Evolutionary conservation across 2,888 invertebrate genomes (phyloP).

Genomic region (Ramazzottius varieornatus): DNA sequence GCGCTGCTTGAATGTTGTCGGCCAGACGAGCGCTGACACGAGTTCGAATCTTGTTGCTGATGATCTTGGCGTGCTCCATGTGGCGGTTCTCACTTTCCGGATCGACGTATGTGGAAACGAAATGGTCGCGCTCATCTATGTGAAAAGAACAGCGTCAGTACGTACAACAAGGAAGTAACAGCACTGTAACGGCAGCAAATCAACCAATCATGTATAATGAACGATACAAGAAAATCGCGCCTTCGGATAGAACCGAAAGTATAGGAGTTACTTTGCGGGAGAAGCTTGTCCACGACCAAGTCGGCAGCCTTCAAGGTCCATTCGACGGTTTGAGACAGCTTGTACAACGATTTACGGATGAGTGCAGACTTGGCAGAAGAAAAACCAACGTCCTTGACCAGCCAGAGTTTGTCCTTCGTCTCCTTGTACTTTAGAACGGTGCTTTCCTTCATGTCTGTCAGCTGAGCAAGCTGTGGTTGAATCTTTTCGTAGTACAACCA

Average conservation of each 20-base stretch:
- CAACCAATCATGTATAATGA: no score
- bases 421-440: neutral
- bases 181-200: no score
- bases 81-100: neutral
- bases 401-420: neutral
- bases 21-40: neutral
- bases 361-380: neutral
- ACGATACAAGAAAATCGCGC: no score
- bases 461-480: neutral
- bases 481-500: neutral
- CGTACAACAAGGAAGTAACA: no score
- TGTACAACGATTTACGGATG: neutral
- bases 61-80: neutral
- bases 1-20: neutral
- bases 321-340: neutral
- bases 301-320: neutral
- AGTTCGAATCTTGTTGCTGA: neutral
- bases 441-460: neutral
- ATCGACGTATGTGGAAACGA: neutral
- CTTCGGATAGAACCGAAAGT: no score
- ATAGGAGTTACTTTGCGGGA: neutral
- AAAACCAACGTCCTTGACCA: neutral
- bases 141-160: no score
- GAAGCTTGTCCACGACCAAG: neutral
- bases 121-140: neutral